Conservation (phyloP, 2,888 invertebrate genomes). For the Agrochola lychnidis region DNA sequence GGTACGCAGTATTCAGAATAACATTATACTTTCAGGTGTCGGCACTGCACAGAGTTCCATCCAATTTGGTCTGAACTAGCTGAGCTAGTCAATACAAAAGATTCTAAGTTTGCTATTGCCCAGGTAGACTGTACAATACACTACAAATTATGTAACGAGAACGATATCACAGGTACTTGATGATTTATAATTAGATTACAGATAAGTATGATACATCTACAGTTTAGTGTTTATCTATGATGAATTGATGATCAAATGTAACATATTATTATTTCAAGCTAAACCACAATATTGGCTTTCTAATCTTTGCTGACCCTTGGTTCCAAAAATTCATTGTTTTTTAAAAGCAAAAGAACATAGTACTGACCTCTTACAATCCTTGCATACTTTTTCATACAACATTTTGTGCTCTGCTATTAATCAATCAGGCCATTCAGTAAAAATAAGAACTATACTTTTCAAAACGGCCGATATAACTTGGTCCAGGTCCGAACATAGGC, state of each 20-base stretch:
- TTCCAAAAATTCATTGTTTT: not conserved
- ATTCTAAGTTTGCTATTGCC: constrained; percentile 93
- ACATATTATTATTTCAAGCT: not conserved
- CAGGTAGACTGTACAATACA: constrained; percentile 95
- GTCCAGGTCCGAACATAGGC: too few relatives aligned
- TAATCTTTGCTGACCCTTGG: not conserved
- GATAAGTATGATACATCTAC: not conserved
- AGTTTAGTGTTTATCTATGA: not conserved
- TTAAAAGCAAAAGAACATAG: not conserved
- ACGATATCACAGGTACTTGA: constrained; percentile 92
- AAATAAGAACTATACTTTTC: not conserved
- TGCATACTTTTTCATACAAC: not conserved
- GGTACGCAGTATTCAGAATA: constrained; percentile 2
- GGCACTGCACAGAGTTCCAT: constrained; percentile 94
- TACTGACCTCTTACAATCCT: not conserved
- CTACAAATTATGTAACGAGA: constrained; percentile 92
- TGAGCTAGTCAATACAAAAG: constrained; percentile 92
- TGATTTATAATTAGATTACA: constrained; percentile 37
- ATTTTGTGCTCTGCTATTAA: not conserved
- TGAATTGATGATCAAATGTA: constrained; percentile 2
- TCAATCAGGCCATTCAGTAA: not conserved
- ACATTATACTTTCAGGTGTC: constrained; percentile 92
- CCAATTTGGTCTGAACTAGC: constrained; percentile 95
- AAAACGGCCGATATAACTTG: too few relatives aligned
- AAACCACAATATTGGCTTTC: not conserved